These are phyloP conservation scores for Cyphomyrmex costatus DNA, from an alignment of 1,140 invertebrate species.

Conservation along the genomic window DNA sequence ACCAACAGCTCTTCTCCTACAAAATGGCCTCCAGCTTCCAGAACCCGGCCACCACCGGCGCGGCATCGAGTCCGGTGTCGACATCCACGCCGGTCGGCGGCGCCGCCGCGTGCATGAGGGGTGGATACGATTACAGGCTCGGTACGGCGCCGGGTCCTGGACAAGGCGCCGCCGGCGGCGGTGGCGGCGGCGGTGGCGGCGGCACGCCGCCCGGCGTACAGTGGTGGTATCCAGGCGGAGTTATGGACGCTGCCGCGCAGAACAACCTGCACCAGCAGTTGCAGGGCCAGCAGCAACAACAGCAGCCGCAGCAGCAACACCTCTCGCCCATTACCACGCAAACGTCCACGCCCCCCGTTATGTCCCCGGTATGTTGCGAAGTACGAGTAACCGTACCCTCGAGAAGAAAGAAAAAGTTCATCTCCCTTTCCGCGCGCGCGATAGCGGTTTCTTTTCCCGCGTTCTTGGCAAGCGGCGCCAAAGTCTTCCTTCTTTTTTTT, in stretches of 20 bases:
- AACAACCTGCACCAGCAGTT: slow-evolving; percentile 86
- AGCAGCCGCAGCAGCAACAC: slow-evolving; percentile 87
- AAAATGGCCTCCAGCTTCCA: slow-evolving; percentile 94
- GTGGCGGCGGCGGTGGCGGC: slow-evolving; percentile 83
- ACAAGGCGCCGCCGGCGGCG: slow-evolving; percentile 73
- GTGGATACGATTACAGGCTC: slow-evolving; percentile 89
- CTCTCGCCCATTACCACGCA: slow-evolving; percentile 84
- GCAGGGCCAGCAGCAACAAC: slow-evolving; percentile 86
- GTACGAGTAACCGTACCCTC: slow-evolving; percentile 33
- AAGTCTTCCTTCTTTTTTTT: neutral
- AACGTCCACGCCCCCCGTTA: slow-evolving; percentile 84
- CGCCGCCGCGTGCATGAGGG: slow-evolving; percentile 82
- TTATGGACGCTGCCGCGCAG: slow-evolving; percentile 87
- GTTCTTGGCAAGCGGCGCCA: neutral
- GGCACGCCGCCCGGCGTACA: slow-evolving; percentile 88
- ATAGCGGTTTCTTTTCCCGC: neutral
- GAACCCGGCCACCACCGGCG: slow-evolving; percentile 88
- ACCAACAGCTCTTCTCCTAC: slow-evolving; percentile 93
- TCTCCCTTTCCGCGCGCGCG: slow-evolving; percentile 21
- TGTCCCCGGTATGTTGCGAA: slow-evolving; percentile 84
- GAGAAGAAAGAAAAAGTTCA: neutral
- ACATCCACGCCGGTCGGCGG: slow-evolving; percentile 85
- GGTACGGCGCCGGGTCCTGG: slow-evolving; percentile 82
- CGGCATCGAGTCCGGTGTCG: slow-evolving; percentile 85
- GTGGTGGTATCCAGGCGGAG: slow-evolving; percentile 89